phyloP scores from a whole-genome alignment of 2,113 vertebrate species.

The Gyps fulvus region DNA sequence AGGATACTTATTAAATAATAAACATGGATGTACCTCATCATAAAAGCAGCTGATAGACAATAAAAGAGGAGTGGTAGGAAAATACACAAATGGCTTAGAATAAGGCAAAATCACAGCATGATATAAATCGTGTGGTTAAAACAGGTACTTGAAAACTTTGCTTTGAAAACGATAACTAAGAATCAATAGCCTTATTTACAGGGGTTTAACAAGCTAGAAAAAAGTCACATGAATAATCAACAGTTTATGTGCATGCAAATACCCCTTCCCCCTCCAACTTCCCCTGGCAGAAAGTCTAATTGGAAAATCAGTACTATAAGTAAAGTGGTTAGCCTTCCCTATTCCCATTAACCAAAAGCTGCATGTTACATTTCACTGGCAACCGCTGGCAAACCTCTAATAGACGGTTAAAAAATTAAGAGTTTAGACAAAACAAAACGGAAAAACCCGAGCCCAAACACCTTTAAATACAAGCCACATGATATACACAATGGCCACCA shows the following conservation, averaged over 20 bases:
- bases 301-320: conserved; percentile 74
- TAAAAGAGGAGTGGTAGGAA: conserved; percentile 54
- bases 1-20: conserved; percentile 61
- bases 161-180: conserved; percentile 61
- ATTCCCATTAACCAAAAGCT: conserved; percentile 57
- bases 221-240: conserved; percentile 67
- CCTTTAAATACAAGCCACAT: conserved; percentile 73
- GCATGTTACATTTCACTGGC: conserved; percentile 56
- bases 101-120: conserved; percentile 56
- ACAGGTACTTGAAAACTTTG: conserved; percentile 56
- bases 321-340: conserved; percentile 62
- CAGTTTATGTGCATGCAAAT: conserved; percentile 66
- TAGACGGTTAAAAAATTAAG: conserved; percentile 61
- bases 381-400: conserved; percentile 68
- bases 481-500: conserved; percentile 66
- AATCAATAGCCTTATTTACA: conserved; percentile 68
- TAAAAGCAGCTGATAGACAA: conserved; percentile 68
- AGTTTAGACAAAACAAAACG: conserved; percentile 56
- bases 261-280: conserved; percentile 69
- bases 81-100: conserved; percentile 50
- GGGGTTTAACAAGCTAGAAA: conserved; percentile 62
- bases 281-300: conserved; percentile 72
- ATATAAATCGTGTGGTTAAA: conserved; percentile 26
- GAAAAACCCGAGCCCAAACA: conserved; percentile 66
- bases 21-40: conserved; percentile 40